Percentiles rank a stretch among this genome's conserved stretches.
Conservation (phyloP, 2,113 vertebrate genomes). For the Laticauda laticaudata region DNA sequence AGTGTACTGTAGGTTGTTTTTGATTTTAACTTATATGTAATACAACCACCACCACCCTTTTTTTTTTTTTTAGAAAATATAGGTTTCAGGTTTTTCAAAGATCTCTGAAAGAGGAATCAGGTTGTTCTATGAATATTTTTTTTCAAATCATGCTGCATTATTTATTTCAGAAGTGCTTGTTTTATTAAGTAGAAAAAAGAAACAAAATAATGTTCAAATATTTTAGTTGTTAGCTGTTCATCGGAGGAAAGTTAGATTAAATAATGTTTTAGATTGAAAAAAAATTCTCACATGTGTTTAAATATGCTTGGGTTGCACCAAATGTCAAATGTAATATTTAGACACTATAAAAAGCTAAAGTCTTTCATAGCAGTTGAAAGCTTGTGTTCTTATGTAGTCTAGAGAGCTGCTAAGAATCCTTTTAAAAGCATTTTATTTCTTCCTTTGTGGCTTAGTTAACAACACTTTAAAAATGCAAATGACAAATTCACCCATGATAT, state of each 20-base stretch:
- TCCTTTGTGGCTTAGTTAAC: background rate
- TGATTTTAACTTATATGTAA: background rate
- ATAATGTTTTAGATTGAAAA: background rate
- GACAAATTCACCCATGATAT: constrained; percentile 13
- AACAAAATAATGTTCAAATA: background rate
- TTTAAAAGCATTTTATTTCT: constrained; percentile 27
- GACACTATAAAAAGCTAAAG: background rate
- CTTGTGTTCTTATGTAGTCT: constrained; percentile 5
- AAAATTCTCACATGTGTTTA: background rate
- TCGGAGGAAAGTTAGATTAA: background rate
- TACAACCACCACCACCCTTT: too few relatives aligned
- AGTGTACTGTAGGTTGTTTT: background rate
- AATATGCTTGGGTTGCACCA: background rate
- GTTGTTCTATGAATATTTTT: background rate
- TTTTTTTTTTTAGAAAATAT: background rate
- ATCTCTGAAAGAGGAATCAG: background rate
- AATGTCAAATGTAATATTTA: background rate
- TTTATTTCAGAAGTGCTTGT: background rate
- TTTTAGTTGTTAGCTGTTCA: background rate
- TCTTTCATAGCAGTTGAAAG: background rate
- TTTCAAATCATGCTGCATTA: background rate
- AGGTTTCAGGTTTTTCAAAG: background rate
- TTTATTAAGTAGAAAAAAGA: background rate
- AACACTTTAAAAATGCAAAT: background rate
- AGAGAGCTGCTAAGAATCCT: background rate